These are phyloP conservation scores for Vireo griseus DNA, from an alignment of 2,797 vertebrate genomes.

Conservation along the genomic window DNA sequence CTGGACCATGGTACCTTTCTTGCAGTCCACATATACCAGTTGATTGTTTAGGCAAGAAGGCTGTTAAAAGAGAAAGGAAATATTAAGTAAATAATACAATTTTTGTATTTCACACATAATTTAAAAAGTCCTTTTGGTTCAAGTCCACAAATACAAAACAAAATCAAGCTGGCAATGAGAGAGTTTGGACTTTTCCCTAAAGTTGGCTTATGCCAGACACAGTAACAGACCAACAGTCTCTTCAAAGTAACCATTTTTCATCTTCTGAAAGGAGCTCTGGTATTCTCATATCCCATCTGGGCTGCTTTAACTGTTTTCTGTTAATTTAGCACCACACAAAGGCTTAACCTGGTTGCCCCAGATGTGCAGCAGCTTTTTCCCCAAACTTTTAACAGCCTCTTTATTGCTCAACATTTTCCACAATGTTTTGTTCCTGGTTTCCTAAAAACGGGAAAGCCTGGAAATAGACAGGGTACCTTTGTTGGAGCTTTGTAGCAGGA, in stretches of 20 bases:
- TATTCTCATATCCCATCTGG: not conserved
- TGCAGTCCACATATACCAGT: slow-evolving; percentile 86
- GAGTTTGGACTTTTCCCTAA: not conserved
- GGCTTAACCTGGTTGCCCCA: not conserved
- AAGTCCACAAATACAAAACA: not conserved
- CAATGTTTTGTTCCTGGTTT: not conserved
- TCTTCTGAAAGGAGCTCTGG: not conserved
- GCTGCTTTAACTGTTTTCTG: not conserved
- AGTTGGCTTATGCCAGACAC: not conserved
- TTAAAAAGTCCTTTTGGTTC: not conserved
- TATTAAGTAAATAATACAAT: not conserved
- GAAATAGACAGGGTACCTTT: slow-evolving; percentile 72
- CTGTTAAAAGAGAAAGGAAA: slow-evolving; percentile 68
- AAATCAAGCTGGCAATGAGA: not conserved
- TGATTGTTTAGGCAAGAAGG: slow-evolving; percentile 88
- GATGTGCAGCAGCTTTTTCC: not conserved
- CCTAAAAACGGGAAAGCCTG: not conserved
- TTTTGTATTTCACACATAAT: not conserved
- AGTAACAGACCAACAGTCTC: not conserved
- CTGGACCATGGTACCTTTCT: slow-evolving; percentile 86
- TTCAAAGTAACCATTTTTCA: not conserved
- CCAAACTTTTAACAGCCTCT: not conserved
- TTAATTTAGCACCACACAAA: not conserved
- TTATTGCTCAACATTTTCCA: not conserved
- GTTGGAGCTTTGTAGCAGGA: slow-evolving; percentile 86